These are phyloP conservation scores for Eufriesea mexicana DNA, from an alignment of 1,140 invertebrate genomes.

Conservation along the genomic window DNA sequence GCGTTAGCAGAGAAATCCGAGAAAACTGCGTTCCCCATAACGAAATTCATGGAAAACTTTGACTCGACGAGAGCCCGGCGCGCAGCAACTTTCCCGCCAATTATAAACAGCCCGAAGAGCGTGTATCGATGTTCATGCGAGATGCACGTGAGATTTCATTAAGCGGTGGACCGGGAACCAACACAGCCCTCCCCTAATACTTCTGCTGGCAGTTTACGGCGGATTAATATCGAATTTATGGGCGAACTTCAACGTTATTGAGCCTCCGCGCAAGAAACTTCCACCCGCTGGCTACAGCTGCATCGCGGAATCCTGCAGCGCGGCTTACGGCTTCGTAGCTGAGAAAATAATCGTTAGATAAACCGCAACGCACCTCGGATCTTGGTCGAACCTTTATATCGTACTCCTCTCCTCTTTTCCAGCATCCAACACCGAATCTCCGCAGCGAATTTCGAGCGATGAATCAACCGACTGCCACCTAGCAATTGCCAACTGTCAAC, in stretches of 20 bases:
- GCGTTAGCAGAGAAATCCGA: not conserved
- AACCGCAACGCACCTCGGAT: no score
- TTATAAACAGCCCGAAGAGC: not conserved
- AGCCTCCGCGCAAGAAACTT: conserved; percentile 51
- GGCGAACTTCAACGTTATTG: conserved; percentile 59
- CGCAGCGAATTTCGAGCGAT: no score
- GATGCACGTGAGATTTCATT: conserved; percentile 52
- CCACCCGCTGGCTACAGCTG: conserved; percentile 32
- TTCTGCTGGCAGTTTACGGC: conserved; percentile 46
- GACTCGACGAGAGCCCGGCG: no score
- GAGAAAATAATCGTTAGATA: conserved; percentile 4
- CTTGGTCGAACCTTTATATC: no score
- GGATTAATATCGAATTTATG: conserved; percentile 68
- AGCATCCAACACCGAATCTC: no score
- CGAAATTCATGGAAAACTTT: conserved; percentile 22
- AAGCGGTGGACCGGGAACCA: conserved; percentile 29
- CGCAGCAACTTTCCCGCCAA: not conserved
- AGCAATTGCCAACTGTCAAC: no score
- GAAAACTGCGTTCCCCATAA: not conserved
- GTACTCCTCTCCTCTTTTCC: no score
- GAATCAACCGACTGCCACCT: no score
- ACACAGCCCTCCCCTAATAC: conserved; percentile 16
- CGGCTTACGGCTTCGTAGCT: conserved; percentile 13
- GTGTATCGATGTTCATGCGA: conserved; percentile 25
- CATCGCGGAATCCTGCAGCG: not conserved